phyloP scores from a whole-genome alignment of 2,113 vertebrate genomes.

The Dromaius novaehollandiae region DNA sequence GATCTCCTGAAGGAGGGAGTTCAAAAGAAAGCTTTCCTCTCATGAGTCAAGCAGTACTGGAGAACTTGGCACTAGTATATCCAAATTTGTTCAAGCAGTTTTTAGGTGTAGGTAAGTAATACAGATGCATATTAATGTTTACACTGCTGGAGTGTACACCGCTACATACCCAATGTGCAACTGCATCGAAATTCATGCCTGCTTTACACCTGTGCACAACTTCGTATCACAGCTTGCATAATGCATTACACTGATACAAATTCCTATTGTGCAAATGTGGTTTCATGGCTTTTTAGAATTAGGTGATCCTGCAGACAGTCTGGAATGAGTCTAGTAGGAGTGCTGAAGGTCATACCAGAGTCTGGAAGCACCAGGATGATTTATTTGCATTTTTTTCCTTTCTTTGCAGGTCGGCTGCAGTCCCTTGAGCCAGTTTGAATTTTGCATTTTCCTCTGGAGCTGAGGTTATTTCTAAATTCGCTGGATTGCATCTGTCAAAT shows the following conservation, averaged over 20 bases:
- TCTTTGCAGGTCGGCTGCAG: background rate
- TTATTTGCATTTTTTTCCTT: background rate
- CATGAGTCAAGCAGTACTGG: background rate
- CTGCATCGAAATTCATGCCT: background rate
- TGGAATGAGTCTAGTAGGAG: background rate
- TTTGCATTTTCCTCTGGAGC: background rate
- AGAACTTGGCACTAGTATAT: background rate
- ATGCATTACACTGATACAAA: background rate
- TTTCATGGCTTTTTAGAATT: constrained; percentile 19
- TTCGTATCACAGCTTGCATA: background rate
- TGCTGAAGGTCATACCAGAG: background rate
- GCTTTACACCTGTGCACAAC: background rate
- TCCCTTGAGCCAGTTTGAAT: background rate
- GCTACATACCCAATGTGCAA: background rate
- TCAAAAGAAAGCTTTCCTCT: background rate
- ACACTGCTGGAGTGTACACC: background rate
- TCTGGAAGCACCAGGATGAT: background rate
- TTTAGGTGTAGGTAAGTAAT: background rate
- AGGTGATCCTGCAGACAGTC: background rate
- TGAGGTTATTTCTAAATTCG: background rate
- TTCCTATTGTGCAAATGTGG: background rate
- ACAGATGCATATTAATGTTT: background rate
- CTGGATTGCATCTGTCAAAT: background rate
- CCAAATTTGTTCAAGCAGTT: background rate
- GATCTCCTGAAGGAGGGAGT: fast-evolving